Percentiles rank a stretch among this genome's conserved stretches.
Conservation (phyloP, 1,140 invertebrate species). For the Fopius arisanus region DNA sequence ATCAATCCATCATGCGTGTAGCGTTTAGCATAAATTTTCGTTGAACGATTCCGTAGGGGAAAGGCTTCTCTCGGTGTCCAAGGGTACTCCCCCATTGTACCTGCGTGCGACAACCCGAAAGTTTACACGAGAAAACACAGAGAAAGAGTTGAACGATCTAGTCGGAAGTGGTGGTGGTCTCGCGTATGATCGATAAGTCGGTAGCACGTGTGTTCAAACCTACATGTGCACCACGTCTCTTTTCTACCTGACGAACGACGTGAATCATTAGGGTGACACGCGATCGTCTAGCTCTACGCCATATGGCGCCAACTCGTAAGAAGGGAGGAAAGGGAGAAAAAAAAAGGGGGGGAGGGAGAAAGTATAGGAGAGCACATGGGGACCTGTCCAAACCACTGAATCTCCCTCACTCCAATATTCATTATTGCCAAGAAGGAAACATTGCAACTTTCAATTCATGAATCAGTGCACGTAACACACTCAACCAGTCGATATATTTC, state of each 20-base stretch:
- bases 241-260: conserved; percentile 16
- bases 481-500: no score
- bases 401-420: no score
- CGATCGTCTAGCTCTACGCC: background rate
- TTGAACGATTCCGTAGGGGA: background rate
- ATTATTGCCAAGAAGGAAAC: no score
- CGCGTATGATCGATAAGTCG: conserved; percentile 14
- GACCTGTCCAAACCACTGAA: no score
- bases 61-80: background rate
- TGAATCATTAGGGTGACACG: conserved; percentile 20
- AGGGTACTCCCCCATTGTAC: no score
- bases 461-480: no score
- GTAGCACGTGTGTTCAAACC: background rate
- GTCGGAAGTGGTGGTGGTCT: background rate
- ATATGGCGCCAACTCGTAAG: conserved; percentile 7
- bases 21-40: background rate
- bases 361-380: no score
- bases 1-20: no score
- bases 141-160: background rate
- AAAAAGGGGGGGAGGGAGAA: no score
- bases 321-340: background rate
- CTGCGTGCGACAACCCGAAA: background rate
- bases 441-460: no score
- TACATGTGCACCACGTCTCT: background rate
- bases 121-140: background rate